These are phyloP conservation scores for Paradisaea rubra DNA, from an alignment of 2,113 vertebrate genomes.

Conservation along the genomic window DNA sequence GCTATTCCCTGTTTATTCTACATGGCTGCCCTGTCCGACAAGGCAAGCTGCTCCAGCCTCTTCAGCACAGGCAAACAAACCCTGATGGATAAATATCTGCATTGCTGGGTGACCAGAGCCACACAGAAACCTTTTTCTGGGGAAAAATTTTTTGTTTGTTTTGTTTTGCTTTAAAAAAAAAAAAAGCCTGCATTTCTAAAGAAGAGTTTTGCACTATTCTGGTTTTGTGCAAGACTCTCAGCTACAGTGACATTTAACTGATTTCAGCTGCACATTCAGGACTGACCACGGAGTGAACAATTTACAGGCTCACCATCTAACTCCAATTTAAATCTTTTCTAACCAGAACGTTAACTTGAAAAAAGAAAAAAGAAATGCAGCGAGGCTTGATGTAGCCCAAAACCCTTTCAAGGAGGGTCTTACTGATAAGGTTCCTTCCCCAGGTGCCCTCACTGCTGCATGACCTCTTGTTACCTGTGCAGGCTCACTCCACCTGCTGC, in stretches of 20 bases:
- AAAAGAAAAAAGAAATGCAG: background rate
- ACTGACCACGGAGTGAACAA: background rate
- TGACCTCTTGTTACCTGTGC: constrained; percentile 45
- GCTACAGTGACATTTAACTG: background rate
- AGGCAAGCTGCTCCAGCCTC: background rate
- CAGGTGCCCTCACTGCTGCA: background rate
- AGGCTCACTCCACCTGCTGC: constrained; percentile 33
- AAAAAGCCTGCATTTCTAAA: background rate
- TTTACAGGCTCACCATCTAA: background rate
- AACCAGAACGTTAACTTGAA: background rate
- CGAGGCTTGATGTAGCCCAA: background rate
- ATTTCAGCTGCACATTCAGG: background rate
- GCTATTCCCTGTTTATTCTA: constrained; percentile 49
- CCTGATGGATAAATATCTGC: background rate
- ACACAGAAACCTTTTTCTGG: background rate
- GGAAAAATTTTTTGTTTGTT: background rate
- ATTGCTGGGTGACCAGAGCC: background rate
- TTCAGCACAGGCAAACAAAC: background rate
- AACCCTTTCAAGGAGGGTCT: background rate
- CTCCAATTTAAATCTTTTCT: background rate
- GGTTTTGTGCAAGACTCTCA: background rate
- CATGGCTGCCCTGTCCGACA: background rate
- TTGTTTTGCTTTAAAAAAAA: too few relatives aligned
- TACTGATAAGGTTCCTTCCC: background rate
- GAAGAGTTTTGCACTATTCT: background rate